Base-by-base conservation (phyloP, 1,140 invertebrate species). In the Paralvinella palmiformis region DNA sequence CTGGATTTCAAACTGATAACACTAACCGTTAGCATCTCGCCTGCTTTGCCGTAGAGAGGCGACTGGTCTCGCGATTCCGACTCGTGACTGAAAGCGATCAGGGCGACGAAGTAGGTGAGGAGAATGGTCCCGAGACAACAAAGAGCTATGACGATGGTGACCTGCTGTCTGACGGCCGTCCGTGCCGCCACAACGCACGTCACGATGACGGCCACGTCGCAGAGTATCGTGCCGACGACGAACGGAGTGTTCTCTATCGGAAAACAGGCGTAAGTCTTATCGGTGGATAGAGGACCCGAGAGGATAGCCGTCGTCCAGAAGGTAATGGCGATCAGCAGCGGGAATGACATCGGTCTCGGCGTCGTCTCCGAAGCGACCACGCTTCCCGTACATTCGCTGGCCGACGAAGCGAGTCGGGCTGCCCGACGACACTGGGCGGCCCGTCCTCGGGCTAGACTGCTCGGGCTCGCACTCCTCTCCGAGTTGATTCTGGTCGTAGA, bases 81-180 rank as follows among this genome's bases (percentile, higher is more conserved):
- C 27, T 27, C 27, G 10, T 29, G 60, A 29, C 48, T 57, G 52
- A 63, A 63, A n/a, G 32, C 36, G 29, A 63, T 56, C 31, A 63
- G 52, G 3, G 62, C 62, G 6, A 56, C 48, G 62, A 63, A 63
- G 62, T 63, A 63, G 52, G 53, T 57, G 32, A 63, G 50, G 20
- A 63, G 33, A 24, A 63, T 63, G 22, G 62, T 56, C 7, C 62
- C 62, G 32, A 63, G 62, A 22, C 29, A 31, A 17, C 50, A 33
- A 20, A 63, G 36, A 17, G 62, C 62, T 15, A 63, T 37, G 48
- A 63, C 32, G 32, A 63, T 33, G 33, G 62, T 57, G 20, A 63
- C 50, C 4, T 37, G 48, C 20, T 50, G 33, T 32, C 33, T 31
- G n/a, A 10, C 37, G 50, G 7, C 24, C 13, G 35, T 22, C 45